Base-by-base conservation (phyloP, 2,113 vertebrate species). In the Oncorhynchus masou region DNA sequence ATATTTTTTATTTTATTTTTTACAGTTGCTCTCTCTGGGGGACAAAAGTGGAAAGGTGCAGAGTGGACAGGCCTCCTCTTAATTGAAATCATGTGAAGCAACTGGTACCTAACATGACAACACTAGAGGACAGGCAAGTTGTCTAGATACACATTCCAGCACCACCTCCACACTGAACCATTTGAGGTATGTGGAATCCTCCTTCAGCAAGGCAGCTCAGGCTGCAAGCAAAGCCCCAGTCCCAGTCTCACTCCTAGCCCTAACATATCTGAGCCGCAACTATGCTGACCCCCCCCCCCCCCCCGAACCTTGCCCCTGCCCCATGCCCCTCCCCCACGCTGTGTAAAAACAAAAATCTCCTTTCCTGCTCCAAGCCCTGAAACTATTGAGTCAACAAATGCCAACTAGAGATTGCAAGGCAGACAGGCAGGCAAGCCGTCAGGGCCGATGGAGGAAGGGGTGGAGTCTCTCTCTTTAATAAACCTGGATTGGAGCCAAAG, bases 321-420 rank as follows among this genome's bases (percentile, higher is more conserved):
- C 34, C 64, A 39, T 70, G 81, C 86, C 88, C 90, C 78, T 92
- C 92, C 91, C 90, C 91, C 91, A 89, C 74, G 0, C 80, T 76
- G 86, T 85, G 87, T 81, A 89, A 93, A 92, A 93, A 93, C 90
- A 93, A 93, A 92, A 93, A 92, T 92, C 89, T 91, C 85, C 86
- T 92, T 92, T 92, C 92, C 90, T 89, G 88, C 89, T 85, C 88
- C 79, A 73, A 87, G 89, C 84, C 31, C 88, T 86, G 87, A 90
- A 91, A 91, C 90, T 90, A 93, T 88, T 90, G 87, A 92, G 91
- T 94, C 91, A 93, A 93, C 93, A 94, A 91, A 93, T 93, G 91
- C 91, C 91, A 93, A 83, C 19, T 20, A 19, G 27, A 15, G 64
- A 13, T 19, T 57, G 2, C 39, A 45, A 45, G 39, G 39, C 39